These are phyloP conservation scores for Oreochromis tanganicae DNA, from an alignment of 2,113 vertebrate genomes.

Conservation along the genomic window DNA sequence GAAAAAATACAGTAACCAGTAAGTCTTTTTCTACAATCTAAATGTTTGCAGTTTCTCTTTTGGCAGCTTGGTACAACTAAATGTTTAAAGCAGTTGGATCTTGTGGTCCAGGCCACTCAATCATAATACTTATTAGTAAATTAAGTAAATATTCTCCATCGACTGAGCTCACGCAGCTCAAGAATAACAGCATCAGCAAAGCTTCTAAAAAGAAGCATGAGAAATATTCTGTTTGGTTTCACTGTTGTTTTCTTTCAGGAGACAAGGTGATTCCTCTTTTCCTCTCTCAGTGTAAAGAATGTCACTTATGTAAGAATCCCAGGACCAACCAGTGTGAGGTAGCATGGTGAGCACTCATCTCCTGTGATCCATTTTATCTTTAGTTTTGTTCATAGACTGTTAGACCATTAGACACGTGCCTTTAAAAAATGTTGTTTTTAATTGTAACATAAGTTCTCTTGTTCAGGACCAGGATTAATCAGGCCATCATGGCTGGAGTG, in stretches of 20 bases:
- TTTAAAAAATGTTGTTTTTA: not conserved
- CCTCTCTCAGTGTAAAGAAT: slow-evolving; percentile 76
- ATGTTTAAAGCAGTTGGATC: not conserved
- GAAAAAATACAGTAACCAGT: not conserved
- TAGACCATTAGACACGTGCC: not conserved
- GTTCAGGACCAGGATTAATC: slow-evolving; percentile 27
- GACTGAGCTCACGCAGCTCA: not conserved
- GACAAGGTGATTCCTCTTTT: slow-evolving; percentile 82
- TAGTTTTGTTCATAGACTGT: not conserved
- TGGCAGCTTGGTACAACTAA: not conserved
- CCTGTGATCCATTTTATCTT: not conserved
- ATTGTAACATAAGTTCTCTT: not conserved
- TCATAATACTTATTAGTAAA: not conserved
- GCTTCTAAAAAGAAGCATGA: not conserved
- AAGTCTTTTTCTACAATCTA: not conserved
- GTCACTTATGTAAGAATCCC: slow-evolving; percentile 71
- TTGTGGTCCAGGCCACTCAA: not conserved
- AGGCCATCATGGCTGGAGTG: slow-evolving; percentile 57
- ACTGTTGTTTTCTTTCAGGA: slow-evolving; percentile 56
- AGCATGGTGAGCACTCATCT: slow-evolving; percentile 65
- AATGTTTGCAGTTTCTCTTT: not conserved
- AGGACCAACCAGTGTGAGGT: slow-evolving; percentile 77
- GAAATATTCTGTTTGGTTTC: not conserved
- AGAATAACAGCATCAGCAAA: not conserved
- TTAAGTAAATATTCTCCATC: not conserved